Conservation (phyloP, 2,113 vertebrate genomes). For the Etheostoma spectabile region DNA sequence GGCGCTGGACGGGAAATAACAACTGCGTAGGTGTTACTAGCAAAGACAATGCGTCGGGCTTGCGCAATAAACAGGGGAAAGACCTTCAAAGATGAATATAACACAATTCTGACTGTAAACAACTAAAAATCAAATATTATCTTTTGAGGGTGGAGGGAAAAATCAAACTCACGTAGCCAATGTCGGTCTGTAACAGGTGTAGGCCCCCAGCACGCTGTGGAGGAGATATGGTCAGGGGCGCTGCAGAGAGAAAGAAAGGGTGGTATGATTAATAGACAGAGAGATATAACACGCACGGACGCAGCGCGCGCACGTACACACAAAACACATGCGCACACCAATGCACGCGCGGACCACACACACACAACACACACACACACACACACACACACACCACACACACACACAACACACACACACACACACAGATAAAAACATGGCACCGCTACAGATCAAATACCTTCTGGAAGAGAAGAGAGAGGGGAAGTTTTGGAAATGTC, state of each 20-base stretch:
- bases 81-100: not conserved
- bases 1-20: too few relatives aligned
- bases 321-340: too few relatives aligned
- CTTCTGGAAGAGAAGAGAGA: conserved; percentile 98
- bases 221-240: conserved; percentile 96
- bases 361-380: too few relatives aligned
- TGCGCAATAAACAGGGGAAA: not conserved
- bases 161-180: conserved; percentile 93
- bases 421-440: not conserved
- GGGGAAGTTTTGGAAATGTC: conserved; percentile 98
- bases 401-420: not conserved
- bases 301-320: too few relatives aligned
- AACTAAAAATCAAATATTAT: not conserved
- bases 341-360: too few relatives aligned
- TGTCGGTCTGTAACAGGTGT: conserved; percentile 97
- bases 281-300: too few relatives aligned
- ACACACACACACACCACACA: too few relatives aligned
- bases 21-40: too few relatives aligned
- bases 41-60: too few relatives aligned
- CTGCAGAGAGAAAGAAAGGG: conserved; percentile 66
- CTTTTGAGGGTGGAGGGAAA: not conserved
- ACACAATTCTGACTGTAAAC: not conserved
- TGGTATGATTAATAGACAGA: not conserved
- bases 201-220: conserved; percentile 95
- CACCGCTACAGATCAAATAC: too few relatives aligned